A percentile compares a stretch with the other conserved stretches of the same genome.
Evolutionary conservation across 2,888 invertebrate species (phyloP).

Genomic region (Scaptomyza tumidula): DNA sequence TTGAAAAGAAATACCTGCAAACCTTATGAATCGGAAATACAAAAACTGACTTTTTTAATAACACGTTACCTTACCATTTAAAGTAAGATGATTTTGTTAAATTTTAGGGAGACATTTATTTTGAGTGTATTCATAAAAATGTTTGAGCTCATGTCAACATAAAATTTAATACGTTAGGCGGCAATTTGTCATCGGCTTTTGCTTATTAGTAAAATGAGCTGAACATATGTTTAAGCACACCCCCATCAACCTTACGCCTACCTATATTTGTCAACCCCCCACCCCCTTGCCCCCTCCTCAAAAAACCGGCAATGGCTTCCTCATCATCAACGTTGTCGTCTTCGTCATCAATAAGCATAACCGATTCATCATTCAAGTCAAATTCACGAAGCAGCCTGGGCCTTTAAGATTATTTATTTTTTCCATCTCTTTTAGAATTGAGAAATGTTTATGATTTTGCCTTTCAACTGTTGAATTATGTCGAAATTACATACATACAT

Average conservation of each 20-base stretch:
- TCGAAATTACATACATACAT: not conserved
- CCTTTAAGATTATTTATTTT: constrained; percentile 21
- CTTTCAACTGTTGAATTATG: constrained; percentile 36
- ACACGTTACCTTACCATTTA: too few relatives aligned
- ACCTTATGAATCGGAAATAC: too few relatives aligned
- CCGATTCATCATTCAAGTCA: constrained; percentile 56
- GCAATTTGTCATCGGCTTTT: constrained; percentile 72
- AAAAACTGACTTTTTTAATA: too few relatives aligned
- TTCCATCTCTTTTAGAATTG: not conserved
- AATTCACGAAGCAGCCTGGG: constrained; percentile 9
- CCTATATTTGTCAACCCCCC: not conserved
- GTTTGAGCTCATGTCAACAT: constrained; percentile 47
- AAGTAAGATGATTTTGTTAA: too few relatives aligned
- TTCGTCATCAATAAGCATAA: constrained; percentile 59
- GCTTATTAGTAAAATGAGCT: constrained; percentile 77
- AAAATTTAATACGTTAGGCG: constrained; percentile 57
- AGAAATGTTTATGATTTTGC: constrained; percentile 38
- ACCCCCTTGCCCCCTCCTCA: too few relatives aligned
- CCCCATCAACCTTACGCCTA: not conserved
- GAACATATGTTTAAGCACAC: constrained; percentile 66
- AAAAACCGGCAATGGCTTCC: constrained; percentile 25
- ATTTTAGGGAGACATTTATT: not conserved
- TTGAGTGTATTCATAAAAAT: constrained; percentile 34
- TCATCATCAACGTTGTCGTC: constrained; percentile 23
- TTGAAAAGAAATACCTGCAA: too few relatives aligned